These are phyloP conservation scores for Pangasianodon hypophthalmus DNA, from an alignment of 2,113 vertebrate species.

Conservation along the genomic window DNA sequence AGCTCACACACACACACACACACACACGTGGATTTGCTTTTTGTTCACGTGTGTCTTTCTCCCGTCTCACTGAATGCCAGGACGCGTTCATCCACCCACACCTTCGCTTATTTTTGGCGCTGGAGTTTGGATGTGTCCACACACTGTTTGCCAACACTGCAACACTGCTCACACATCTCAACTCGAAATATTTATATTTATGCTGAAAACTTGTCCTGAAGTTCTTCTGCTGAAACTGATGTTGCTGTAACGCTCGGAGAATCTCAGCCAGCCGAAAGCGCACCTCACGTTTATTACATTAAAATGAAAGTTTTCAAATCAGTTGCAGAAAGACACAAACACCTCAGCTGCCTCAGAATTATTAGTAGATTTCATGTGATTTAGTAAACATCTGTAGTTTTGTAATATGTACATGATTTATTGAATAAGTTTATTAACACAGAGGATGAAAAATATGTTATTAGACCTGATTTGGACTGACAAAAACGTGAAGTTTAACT, in stretches of 20 bases:
- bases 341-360: background rate
- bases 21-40: background rate
- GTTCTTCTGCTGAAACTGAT: background rate
- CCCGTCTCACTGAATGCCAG: background rate
- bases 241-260: background rate
- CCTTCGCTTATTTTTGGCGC: slow-evolving; percentile 8
- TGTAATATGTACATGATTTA: background rate
- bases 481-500: background rate
- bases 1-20: slow-evolving; percentile 16
- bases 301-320: background rate
- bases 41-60: background rate
- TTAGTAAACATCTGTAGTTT: background rate
- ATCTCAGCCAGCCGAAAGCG: background rate
- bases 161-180: background rate
- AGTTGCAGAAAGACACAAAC: background rate
- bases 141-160: slow-evolving; percentile 19
- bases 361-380: background rate
- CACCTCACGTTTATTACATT: background rate
- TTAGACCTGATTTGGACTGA: background rate
- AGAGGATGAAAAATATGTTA: no score
- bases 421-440: background rate
- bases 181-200: slow-evolving; percentile 19
- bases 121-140: slow-evolving; percentile 9
- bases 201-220: slow-evolving; percentile 11
- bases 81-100: slow-evolving; percentile 17